Base-by-base conservation (phyloP, 2,888 invertebrate genomes). In the Pachliopta kotzebuea region DNA sequence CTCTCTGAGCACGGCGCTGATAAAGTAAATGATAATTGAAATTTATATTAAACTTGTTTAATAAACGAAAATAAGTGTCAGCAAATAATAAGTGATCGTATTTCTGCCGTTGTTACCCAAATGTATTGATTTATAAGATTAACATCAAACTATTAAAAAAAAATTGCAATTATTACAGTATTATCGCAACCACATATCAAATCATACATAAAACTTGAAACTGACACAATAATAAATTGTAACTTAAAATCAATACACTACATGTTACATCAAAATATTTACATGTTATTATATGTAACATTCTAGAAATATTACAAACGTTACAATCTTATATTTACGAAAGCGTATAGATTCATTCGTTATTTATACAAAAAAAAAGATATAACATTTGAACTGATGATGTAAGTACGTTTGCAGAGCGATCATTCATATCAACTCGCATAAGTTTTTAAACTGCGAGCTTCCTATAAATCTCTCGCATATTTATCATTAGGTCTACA, bases 281-380 rank as follows among this genome's bases (percentile, higher is more conserved):
- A 88, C 85, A 87, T 77, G 74, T 61, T 31, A 54, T 2, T 79
- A 80, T 83, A 82, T 65, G 60, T 70, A 81, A 75, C 75, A 74
- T 73, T 80, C 83, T 86, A 86, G 83, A 86, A 88, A 86, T 83
- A 84, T 86, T 84, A 90, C 86, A 90, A 89, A 91, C 89, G 67
- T 82, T 89, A 88, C 86, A 88, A 88, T 80, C 90, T 90, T 90
- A 90, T 80, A 81, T 57, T 88, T 89, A 90, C 81, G 84, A 90
- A 91, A 91, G 90, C 90, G 90, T 89, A 90, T 90, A 88, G 91
- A 90, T 91, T 90, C 90, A 83, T 18, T 90, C 76, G 71, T 90
- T 65, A 90, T 90, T 85, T 90, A 90, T 88, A 14, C 3, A 11
- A 37, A 37, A 90, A 76, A 78, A 76, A 78, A 79, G 76, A 80